Evolutionary conservation across 2,113 vertebrate species (phyloP).

Genomic region (Varanus komodoensis): DNA sequence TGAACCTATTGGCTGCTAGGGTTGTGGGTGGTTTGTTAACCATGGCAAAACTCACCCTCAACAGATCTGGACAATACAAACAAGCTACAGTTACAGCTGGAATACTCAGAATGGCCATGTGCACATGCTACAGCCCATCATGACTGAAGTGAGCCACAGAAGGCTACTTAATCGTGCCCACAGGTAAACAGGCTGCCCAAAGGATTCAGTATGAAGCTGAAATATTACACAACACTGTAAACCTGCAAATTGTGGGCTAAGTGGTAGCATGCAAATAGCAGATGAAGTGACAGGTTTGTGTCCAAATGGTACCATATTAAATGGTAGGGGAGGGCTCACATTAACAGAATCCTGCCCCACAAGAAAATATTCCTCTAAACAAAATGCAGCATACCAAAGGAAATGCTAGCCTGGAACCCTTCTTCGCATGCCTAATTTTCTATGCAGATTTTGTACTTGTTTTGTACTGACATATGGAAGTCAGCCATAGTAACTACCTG

Average conservation of each 20-base stretch:
- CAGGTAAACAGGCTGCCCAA: not conserved
- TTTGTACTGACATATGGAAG: not conserved
- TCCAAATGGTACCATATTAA: not conserved
- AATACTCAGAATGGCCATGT: no score
- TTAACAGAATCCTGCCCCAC: not conserved
- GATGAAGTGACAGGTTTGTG: not conserved
- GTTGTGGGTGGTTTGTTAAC: no score
- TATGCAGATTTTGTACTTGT: not conserved
- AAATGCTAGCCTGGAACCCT: not conserved
- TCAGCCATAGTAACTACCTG: not conserved
- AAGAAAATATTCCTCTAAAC: not conserved
- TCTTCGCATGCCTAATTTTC: not conserved
- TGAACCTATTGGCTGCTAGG: no score
- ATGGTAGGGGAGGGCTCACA: not conserved
- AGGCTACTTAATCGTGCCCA: not conserved
- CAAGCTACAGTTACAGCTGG: no score
- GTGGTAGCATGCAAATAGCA: not conserved
- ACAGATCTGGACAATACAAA: no score
- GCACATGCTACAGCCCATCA: no score
- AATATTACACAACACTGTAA: not conserved
- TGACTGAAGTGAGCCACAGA: no score
- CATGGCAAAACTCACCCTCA: no score
- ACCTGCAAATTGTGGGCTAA: not conserved
- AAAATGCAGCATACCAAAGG: not conserved
- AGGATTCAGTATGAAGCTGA: not conserved